Base-by-base conservation (phyloP, 1,140 invertebrate species). In the Drosophila sulfurigaster region DNA sequence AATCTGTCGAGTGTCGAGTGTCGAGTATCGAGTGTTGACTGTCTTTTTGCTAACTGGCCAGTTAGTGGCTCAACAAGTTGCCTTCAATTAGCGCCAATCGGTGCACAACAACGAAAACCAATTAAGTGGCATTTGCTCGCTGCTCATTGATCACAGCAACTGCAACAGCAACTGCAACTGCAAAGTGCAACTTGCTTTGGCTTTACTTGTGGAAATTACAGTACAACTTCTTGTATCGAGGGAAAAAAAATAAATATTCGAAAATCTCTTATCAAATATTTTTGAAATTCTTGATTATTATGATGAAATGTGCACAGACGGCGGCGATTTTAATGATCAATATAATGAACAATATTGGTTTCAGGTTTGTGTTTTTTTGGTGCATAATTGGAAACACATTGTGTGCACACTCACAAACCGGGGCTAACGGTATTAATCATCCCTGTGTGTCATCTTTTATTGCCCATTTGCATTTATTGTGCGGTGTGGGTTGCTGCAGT, bases 21-120 rank as follows among this genome's bases (percentile, higher is more conserved):
- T 46, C 15, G 16, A 49, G 20, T 25, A 10, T 46, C 15, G 11
- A 49, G 52, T 20, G n/a, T 59, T 30, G 16, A 46, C 15, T 59
- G 51, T 63, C 46, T 63, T 63, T 25, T 25, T 43, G 38, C 38
- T 28, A 43, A 52, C 49, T 67, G 65, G 41, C 65, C 75, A 74
- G 74, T 52, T 73, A 54, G 59, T 63, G 45, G 64, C 51, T 73
- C 78, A 73, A 74, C 85, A 81, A 78, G 85, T 89, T 88, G 81
- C 62, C 86, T 81, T 89, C 85, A 88, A 88, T 88, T 88, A 88
- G 85, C 86, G 85, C 78, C 81, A 88, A 88, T 88, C 85, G 78
- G 45, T 48, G 85, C 51, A 54, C 62, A 88, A 88, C 85, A 88
- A 79, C 85, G 86, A 88, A 88, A 88, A 81, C 70, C 85, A 88